Percentiles rank a stretch among this genome's conserved stretches.
phyloP scores from a whole-genome alignment of 2,888 invertebrate genomes.

The Epiblema foenella region DNA sequence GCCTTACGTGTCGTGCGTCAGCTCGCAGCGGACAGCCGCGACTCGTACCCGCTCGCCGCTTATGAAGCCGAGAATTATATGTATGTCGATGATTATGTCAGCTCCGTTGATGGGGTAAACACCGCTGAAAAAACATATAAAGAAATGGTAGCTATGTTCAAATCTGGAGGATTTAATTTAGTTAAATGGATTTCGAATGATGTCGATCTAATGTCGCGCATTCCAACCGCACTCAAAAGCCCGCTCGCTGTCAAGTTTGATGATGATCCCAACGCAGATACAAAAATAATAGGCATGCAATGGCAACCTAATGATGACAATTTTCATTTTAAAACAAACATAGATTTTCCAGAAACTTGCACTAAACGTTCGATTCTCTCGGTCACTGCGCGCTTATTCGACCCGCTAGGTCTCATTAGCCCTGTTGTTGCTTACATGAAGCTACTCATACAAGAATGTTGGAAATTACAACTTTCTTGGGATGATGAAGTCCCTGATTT shows the following conservation, averaged over 20 bases:
- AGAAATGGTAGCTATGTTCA: not conserved
- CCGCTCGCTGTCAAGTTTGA: not conserved
- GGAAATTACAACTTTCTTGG: slow-evolving; percentile 2
- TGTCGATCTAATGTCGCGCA: not conserved
- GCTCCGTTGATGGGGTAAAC: not conserved
- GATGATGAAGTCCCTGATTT: slow-evolving; percentile 1
- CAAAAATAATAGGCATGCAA: slow-evolving; percentile 1
- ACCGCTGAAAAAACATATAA: not conserved
- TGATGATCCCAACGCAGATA: not conserved
- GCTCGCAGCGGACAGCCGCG: not conserved
- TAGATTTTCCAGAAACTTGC: slow-evolving; percentile 4
- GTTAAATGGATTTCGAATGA: not conserved
- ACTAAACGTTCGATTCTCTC: no score
- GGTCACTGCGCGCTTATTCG: no score
- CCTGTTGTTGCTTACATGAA: no score
- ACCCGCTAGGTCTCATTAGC: no score
- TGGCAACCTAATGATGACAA: slow-evolving; percentile 10
- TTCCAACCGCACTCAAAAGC: not conserved
- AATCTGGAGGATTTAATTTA: no score
- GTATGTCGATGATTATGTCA: not conserved
- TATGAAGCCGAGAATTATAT: slow-evolving; percentile 1
- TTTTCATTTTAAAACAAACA: slow-evolving; percentile 1
- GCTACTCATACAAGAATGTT: not conserved
- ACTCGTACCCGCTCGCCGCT: not conserved
- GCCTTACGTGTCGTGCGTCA: not conserved